Evolutionary conservation across 2,797 vertebrate genomes (phyloP).

Genomic region (Bovichtus variegatus): DNA sequence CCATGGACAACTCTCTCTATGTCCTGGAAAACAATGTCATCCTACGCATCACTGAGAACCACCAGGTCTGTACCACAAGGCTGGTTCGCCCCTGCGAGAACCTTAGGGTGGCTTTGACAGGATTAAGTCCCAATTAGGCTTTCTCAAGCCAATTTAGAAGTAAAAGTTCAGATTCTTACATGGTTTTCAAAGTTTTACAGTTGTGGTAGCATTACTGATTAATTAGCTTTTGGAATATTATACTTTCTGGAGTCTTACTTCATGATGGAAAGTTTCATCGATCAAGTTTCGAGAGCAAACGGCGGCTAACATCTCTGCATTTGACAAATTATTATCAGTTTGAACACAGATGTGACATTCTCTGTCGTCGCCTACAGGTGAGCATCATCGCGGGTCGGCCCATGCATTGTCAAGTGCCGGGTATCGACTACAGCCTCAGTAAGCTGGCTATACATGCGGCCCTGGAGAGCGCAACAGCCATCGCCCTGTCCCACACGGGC

Average conservation of each 20-base stretch:
- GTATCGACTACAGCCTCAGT: conserved; percentile 99
- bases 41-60: conserved; percentile 98
- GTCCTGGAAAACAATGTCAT: conserved; percentile 99
- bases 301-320: not conserved
- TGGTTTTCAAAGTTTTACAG: conserved; percentile 53
- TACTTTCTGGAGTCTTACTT: conserved; percentile 40
- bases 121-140: conserved; percentile 73
- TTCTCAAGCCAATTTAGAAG: conserved; percentile 64
- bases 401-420: conserved; percentile 99
- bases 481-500: conserved; percentile 95
- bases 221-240: conserved; percentile 54
- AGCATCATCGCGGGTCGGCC: conserved; percentile 98
- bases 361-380: conserved; percentile 75
- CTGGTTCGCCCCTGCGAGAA: conserved; percentile 33
- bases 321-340: not conserved
- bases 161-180: conserved; percentile 48
- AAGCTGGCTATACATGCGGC: conserved; percentile 96
- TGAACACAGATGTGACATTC: not conserved
- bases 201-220: conserved; percentile 46
- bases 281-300: not conserved
- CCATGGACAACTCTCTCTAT: conserved; percentile 99
- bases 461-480: conserved; percentile 97
- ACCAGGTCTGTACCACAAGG: conserved; percentile 86
- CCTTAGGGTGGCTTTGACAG: conserved; percentile 60
- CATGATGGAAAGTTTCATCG: conserved; percentile 35